These are phyloP conservation scores for Platyscelio sp. DNA, from an alignment of 2,888 invertebrate genomes.

Conservation along the genomic window DNA sequence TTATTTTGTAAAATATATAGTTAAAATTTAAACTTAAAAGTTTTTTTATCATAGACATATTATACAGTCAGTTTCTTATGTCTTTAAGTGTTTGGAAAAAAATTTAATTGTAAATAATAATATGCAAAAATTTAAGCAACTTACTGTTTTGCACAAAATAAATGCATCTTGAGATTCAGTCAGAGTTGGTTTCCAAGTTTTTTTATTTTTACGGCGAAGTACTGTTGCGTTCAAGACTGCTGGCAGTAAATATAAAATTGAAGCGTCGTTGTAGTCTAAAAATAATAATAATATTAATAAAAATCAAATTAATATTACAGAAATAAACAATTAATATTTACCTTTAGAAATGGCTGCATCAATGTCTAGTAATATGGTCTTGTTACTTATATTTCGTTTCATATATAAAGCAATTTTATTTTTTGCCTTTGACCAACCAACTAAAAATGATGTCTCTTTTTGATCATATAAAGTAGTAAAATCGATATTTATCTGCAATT, in stretches of 20 bases:
- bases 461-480: neutral
- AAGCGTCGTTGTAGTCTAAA: constrained; percentile 17
- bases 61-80: too few relatives aligned
- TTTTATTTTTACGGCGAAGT: neutral
- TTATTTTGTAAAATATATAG: neutral
- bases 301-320: neutral
- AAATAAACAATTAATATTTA: neutral
- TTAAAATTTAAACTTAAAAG: too few relatives aligned
- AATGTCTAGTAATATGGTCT: neutral
- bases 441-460: neutral
- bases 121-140: too few relatives aligned
- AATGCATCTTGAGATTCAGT: neutral
- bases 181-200: constrained; percentile 20
- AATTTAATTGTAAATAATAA: too few relatives aligned
- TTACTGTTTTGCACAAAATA: neutral
- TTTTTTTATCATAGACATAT: too few relatives aligned
- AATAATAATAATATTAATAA: neutral
- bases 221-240: neutral
- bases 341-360: constrained; percentile 6
- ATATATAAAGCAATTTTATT: neutral
- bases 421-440: neutral
- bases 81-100: too few relatives aligned
- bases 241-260: constrained; percentile 9
- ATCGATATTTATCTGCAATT: constrained; percentile 6
- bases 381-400: neutral